Evolutionary conservation across 2,797 vertebrate species (phyloP).

Genomic region (Diglossa cyanea): DNA sequence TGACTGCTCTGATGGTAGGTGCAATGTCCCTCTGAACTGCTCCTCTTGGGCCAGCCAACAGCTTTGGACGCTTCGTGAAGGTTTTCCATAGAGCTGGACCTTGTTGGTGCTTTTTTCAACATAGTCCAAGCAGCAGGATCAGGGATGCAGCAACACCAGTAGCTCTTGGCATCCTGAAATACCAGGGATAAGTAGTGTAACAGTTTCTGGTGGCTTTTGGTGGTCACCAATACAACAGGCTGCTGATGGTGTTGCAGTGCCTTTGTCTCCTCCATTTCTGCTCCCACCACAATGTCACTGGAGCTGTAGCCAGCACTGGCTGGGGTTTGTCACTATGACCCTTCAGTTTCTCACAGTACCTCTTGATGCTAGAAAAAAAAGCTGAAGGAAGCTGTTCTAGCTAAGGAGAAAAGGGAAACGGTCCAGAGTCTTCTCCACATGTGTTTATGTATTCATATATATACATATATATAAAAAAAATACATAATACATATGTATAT

Average conservation of each 20-base stretch:
- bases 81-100: accelerated
- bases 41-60: not conserved
- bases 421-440: not conserved
- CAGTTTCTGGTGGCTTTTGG: not conserved
- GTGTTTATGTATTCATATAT: not conserved
- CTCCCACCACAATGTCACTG: not conserved
- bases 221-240: not conserved
- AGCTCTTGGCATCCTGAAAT: not conserved
- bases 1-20: slow-evolving; percentile 83
- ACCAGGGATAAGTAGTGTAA: not conserved
- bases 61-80: not conserved
- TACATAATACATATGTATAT: not conserved
- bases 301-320: not conserved
- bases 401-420: not conserved
- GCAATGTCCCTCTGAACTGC: accelerated
- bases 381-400: not conserved
- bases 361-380: not conserved
- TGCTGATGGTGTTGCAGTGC: not conserved
- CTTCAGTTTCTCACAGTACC: not conserved
- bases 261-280: not conserved
- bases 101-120: not conserved
- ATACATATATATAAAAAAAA: accelerated
- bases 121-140: not conserved
- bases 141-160: not conserved
- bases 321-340: not conserved